Evolutionary conservation across 1,140 invertebrate genomes (phyloP).

Genomic region (Ceratosolen fusciceps): DNA sequence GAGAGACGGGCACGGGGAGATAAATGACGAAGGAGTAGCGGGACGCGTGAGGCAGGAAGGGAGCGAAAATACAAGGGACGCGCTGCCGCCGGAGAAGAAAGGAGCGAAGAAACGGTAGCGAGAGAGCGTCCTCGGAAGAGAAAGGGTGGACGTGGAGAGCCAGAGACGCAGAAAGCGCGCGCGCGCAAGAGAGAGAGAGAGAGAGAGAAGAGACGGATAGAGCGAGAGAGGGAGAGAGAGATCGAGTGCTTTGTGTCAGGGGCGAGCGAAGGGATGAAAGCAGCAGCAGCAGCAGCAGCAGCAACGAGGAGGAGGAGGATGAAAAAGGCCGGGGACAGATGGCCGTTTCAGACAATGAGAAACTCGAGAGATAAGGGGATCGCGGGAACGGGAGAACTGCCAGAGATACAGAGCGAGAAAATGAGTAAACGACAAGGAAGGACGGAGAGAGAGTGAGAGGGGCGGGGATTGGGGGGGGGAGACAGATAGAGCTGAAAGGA

Average conservation of each 20-base stretch:
- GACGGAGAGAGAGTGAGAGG: constrained; percentile 19
- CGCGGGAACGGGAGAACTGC: constrained; percentile 45
- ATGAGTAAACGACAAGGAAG: constrained; percentile 41
- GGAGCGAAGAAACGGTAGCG: constrained; percentile 25
- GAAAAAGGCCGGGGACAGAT: constrained; percentile 69
- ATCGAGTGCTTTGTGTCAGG: constrained; percentile 28
- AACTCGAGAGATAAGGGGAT: constrained; percentile 70
- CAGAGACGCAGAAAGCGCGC: neutral
- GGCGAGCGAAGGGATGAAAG: constrained; percentile 41
- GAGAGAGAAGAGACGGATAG: neutral
- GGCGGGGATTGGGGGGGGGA: constrained; percentile 22
- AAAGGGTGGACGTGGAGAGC: neutral
- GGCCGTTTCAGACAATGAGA: constrained; percentile 71
- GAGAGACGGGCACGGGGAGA: constrained; percentile 11
- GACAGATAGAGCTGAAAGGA: neutral
- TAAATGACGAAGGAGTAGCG: constrained; percentile 25
- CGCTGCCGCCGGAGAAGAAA: neutral
- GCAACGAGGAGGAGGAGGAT: constrained; percentile 49
- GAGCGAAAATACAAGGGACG: constrained; percentile 18
- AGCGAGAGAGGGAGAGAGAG: constrained; percentile 6
- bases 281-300: too few species aligned
- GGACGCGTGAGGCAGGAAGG: neutral
- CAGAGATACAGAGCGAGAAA: constrained; percentile 43
- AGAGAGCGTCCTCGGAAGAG: constrained; percentile 10
- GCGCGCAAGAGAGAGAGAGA: neutral